phyloP scores from a whole-genome alignment of 2,797 vertebrate species.

The Vultur gryphus region DNA sequence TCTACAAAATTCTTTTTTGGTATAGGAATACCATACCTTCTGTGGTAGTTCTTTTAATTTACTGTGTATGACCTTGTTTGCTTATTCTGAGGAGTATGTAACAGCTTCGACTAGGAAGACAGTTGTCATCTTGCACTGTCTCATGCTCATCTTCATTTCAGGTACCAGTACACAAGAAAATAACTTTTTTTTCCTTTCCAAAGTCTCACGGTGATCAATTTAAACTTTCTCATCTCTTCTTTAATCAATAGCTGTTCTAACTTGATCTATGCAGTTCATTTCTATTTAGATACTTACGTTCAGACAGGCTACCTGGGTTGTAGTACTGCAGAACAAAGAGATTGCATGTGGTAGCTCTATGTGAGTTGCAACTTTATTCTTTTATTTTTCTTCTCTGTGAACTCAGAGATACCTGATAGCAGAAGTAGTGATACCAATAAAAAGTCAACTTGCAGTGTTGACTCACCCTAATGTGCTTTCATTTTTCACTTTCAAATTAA shows the following conservation, averaged over 20 bases:
- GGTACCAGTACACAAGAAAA: background rate
- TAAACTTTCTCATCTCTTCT: background rate
- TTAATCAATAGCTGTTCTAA: background rate
- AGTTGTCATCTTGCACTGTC: background rate
- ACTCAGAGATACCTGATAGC: background rate
- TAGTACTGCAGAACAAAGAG: background rate
- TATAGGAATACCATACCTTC: background rate
- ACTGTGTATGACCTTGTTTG: background rate
- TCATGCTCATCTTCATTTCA: background rate
- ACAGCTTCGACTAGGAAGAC: background rate
- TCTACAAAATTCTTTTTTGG: background rate
- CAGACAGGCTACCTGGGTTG: background rate
- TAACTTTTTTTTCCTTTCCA: background rate
- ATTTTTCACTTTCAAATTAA: background rate
- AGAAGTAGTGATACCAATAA: background rate
- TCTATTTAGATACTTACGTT: background rate
- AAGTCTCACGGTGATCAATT: background rate
- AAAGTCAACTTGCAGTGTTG: background rate
- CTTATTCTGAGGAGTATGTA: background rate
- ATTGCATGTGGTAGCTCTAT: background rate
- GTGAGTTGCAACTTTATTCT: background rate
- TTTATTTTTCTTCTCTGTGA: background rate
- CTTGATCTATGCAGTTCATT: background rate
- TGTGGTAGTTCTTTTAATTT: background rate
- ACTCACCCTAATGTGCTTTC: background rate